Base-by-base conservation (phyloP, 2,113 vertebrate species). In the Vombatus ursinus region DNA sequence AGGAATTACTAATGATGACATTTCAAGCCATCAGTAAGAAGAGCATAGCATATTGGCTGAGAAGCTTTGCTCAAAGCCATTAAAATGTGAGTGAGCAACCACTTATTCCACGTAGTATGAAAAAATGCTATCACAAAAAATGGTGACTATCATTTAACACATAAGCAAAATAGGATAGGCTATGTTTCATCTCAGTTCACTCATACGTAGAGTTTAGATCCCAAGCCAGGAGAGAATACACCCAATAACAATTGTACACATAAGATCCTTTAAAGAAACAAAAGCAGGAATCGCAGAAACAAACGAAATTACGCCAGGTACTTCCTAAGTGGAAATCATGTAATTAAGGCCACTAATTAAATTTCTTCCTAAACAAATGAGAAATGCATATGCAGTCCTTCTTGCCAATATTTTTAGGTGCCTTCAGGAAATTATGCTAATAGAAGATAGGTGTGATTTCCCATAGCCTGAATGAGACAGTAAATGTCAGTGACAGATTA, bases 261-360 rank as follows among this genome's bases (percentile, higher is more conserved):
- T 23, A 84, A 84, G n/a, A 51, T 4, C 89, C 93, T 93, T 94
- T 47, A 68, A 92, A 93, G 31, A 96, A 95, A 91, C 10, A 51
- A 96, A 93, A 90, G 48, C 49, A 95, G n/a, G 50, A 93, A 94
- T 94, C 9, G 25, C 37, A 93, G 90, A 94, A 94, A 24, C 25
- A 57, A n/a, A 14, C 0, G 49, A 61, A 97, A 92, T n/a, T 16
- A 50, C 4, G 26, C 48, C 57, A 8, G 1, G 53, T 31, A 84
- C 1, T 22, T 54, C 54, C 54, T 91, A 54, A 93, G 22, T 93
- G 51, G 37, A 96, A 54, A 93, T 50, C 49, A 84, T 28, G 44
- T 37, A 93, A 84, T 3, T 91, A 84, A 23, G 37, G 25, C 89
- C 44, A 95, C 49, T 48, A 92, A 23, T 16, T 95, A 8, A 23